Conservation (phyloP, 2,888 invertebrate species). For the Tyria jacobaeae region DNA sequence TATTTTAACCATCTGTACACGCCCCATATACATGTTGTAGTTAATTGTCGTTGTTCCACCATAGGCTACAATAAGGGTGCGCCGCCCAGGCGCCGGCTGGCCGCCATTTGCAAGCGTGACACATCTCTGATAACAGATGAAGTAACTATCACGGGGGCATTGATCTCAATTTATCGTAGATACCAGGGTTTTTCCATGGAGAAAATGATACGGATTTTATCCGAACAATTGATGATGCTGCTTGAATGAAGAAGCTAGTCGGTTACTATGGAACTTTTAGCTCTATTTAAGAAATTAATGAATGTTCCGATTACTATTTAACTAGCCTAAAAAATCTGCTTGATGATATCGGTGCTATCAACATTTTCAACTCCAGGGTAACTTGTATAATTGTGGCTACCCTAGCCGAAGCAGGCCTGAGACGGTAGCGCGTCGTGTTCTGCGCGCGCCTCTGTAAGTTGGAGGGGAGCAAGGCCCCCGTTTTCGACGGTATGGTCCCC, state of each 20-base stretch:
- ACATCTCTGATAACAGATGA: constrained; percentile 43
- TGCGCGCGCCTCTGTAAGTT: too few relatives aligned
- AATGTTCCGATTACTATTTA: too few relatives aligned
- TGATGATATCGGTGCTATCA: too few relatives aligned
- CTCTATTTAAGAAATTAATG: not conserved
- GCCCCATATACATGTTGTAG: constrained; percentile 28
- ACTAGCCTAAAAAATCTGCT: too few relatives aligned
- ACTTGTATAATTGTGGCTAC: too few relatives aligned
- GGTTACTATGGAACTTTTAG: not conserved
- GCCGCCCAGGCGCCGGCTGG: constrained; percentile 54
- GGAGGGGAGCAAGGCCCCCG: too few relatives aligned
- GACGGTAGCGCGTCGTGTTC: too few relatives aligned
- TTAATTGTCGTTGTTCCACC: constrained; percentile 50
- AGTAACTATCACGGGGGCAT: constrained; percentile 46
- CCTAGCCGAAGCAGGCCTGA: too few relatives aligned
- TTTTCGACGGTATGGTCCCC: too few relatives aligned
- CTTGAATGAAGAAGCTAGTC: not conserved
- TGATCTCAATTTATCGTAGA: constrained; percentile 48
- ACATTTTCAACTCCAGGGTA: too few relatives aligned
- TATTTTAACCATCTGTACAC: not conserved
- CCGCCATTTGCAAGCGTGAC: constrained; percentile 45
- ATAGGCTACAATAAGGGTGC: constrained; percentile 58
- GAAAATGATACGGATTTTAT: constrained; percentile 17
- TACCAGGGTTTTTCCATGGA: constrained; percentile 43
- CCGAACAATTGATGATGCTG: not conserved